Base-by-base conservation (phyloP, 2,888 invertebrate genomes). In the Tetheella fluctuosa region DNA sequence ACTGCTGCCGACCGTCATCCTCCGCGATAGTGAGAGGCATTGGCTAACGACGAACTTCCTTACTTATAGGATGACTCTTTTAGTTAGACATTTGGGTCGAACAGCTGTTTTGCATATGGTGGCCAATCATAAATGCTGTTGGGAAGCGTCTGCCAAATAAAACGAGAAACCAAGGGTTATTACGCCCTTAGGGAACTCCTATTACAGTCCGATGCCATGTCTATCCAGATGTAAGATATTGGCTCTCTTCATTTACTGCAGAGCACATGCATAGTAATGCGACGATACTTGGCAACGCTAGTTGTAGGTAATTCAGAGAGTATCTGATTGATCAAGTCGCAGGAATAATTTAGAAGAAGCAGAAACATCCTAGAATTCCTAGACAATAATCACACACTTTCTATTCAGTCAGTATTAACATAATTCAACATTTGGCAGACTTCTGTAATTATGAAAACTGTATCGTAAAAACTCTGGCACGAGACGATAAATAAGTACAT, bases 31-130 rank as follows among this genome's bases (percentile, higher is more conserved):
- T 28, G 20, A 17, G 48, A 20, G 48, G 20, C 10, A 48, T 20
- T 48, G 48, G 48, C 48, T 20, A 2, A 20, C 28, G 52, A 57
- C 39, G 57, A 61, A 42, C 34, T 23, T 60, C 59, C 60, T 61
- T 67, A 59, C 59, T 57, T 67, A 63, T 52, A 20, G 60, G n/a
- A 1, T 20, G 34, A 34, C n/a, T 42, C n/a, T n/a, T 20, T 60
- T 75, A 74, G 70, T 69, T 76, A 76, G 73, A 76, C 75, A 83
- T 83, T 77, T 79, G 74, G 82, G 79, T 80, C 79, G 70, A 73
- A 73, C 85, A 84, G 83, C 78, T 83, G 86, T 75, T 79, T 77
- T 77, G 77, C 79, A 76, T 79, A 77, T 77, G 81, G 78, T 74
- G 64, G 68, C 71, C 76, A 74, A 72, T 75, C 69, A 74, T 69